Evolutionary conservation across 1,140 invertebrate species (phyloP), one percentile per base, ranked within the genome.

Genomic region (Dreissena rostriformis): DNA sequence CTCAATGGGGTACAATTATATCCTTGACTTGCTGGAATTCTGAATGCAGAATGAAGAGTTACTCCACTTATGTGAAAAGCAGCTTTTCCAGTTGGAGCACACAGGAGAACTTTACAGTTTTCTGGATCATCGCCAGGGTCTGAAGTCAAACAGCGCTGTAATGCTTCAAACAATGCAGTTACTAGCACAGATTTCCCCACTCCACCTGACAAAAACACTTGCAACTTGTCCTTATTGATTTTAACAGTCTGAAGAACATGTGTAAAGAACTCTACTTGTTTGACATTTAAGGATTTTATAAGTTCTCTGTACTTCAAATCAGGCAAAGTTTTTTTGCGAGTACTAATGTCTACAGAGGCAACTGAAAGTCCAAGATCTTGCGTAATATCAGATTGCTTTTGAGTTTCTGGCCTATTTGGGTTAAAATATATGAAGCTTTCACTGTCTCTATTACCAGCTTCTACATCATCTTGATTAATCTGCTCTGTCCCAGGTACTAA

Each of bases 21-120:
- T 19, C 66, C 71, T 39, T 73, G 71, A 49, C 29, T 73, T 51
- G 51, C 51, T 73, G 29, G 29, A n/a, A 73, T 73, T 73, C 39
- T 65, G 26, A 78, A 67, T 78, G 76, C 76, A 6, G 65, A 78
- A 15, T n/a, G 61, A 22, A 82, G 49, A 0, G 57, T 24, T 67
- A n/a, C 12, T 10, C 53, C 52, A 61, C 26, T 63, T 6, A 78
- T 67, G 24, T 67, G 29, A 26, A 65, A 67, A 15, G 49, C 28
- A 17, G 76, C 76, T 78, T 67, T 67, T 49, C 76, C 65, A 22
- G 76, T 78, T 12, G 24, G 65, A 14, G 65, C 76, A 78, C 63
- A 51, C 22, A 78, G 53, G 24, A 78, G 8, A 76, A 49, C 66
- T 61, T 55, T 86, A 28, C 61, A 29, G 49, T 68, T 71, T 70